Base-by-base conservation (phyloP, 2,888 invertebrate genomes). In the Carterocephalus palaemon region DNA sequence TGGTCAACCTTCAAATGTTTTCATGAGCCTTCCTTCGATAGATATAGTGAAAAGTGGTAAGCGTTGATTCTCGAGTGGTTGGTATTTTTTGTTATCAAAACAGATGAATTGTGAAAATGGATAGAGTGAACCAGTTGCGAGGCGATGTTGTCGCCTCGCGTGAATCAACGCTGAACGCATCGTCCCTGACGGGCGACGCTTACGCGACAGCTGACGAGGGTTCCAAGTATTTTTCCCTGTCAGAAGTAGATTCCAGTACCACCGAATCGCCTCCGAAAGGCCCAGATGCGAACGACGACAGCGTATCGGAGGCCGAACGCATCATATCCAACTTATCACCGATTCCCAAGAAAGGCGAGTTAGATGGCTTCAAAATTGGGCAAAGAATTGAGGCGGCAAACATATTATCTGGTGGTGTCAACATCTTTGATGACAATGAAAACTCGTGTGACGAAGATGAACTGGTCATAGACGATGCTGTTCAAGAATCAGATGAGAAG, bases 401-500 rank as follows among this genome's bases (percentile, higher is more conserved):
- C 51, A 87, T 88, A 43, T 54, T 88, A 9, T 86, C 85, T 1
- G 86, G 88, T 6, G 86, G 85, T 48, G 86, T 87, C 8, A 73
- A 83, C 45, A 87, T 88, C 41, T 88, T 88, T 64, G 87, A 88
- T 54, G 85, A 86, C 47, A 85, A 83, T 67, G 86, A 87, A n/a
- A 86, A 83, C 56, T 88, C 88, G 3, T 82, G 78, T 60, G 88
- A 88, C 56, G 88, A 82, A 1, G 68, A 84, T 57, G 86, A 86
- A 49, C 68, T 88, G 9, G 83, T 88, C 10, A 88, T 88, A 43
- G 88, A 88, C 67, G 87, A 87, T 48, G 82, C 82, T 65, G 73
- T 64, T 4, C 24, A 49, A 26, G 70, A 72, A n/a, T 47, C 64
- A 6, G 79, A 79, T 42, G 79, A 79, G 1, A 82, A 80, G 50